Percentiles rank a stretch among this genome's conserved stretches.
Conservation (phyloP, 2,888 invertebrate species). For the Calameuta filiformis region DNA sequence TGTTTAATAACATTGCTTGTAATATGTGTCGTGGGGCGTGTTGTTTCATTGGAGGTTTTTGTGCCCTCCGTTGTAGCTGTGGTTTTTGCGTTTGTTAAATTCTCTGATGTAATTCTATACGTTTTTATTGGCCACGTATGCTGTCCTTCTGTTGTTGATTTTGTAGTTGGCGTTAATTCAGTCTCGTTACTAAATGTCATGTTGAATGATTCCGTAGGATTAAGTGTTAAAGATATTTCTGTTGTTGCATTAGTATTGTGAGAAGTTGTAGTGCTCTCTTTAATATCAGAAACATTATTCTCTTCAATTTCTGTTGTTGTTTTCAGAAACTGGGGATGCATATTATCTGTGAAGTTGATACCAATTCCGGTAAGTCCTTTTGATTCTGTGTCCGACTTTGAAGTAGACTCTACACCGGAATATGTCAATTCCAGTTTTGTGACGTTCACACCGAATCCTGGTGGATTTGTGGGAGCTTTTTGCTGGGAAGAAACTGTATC, state of each 20-base stretch:
- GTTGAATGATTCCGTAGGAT: not conserved
- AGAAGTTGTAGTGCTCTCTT: not conserved
- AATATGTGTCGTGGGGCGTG: not conserved
- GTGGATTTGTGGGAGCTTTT: not conserved
- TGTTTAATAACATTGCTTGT: not conserved
- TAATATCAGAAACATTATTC: not conserved
- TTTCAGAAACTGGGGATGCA: not conserved
- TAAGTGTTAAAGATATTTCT: not conserved
- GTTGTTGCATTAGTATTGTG: not conserved
- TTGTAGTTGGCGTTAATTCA: not conserved
- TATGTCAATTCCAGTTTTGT: not conserved
- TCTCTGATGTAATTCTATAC: too few species aligned
- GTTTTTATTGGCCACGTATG: not conserved
- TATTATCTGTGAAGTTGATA: not conserved
- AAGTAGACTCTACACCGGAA: not conserved
- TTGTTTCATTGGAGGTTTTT: not conserved
- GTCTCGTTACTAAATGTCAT: not conserved
- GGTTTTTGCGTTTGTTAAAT: not conserved
- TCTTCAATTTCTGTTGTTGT: not conserved
- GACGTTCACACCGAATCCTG: not conserved
- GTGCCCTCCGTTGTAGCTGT: not conserved
- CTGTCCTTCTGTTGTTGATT: not conserved
- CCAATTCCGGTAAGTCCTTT: not conserved
- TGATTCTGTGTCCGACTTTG: not conserved
- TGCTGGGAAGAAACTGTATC: not conserved